Evolutionary conservation across 2,113 vertebrate genomes (phyloP), one percentile per base, ranked within the genome.

Genomic region (Chloropsis hardwickii): DNA sequence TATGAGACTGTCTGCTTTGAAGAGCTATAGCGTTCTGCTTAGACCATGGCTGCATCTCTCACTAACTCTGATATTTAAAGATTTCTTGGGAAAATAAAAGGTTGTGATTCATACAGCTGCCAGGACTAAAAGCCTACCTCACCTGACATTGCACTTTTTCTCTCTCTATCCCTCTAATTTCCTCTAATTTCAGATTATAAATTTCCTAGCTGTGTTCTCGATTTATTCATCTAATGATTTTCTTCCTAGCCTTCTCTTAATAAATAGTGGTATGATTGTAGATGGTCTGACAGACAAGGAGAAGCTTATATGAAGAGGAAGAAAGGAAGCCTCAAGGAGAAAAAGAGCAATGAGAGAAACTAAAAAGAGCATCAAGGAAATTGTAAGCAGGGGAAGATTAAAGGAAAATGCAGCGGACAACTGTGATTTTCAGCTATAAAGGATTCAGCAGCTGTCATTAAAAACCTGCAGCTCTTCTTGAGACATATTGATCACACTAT

Each of bases 401-500:
- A 97, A 92, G 74, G 78, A 51, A 95, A 83, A 91, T 61, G 48
- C 29, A 69, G 39, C 77, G 85, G 76, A 74, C 11, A 79, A 66
- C 35, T 83, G 71, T 93, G 86, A 89, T 94, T 94, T 95, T 81
- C 60, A 92, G 74, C 58, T 84, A 80, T 70, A 88, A 91, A 80
- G 42, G 85, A 84, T 90, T 91, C 91, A 94, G 70, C 78, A 95
- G 58, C 79, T 94, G 92, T 82, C 87, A 78, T 90, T 94, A 88
- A 82, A 92, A 96, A 66, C 42, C 44, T 71, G 47, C 60, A 77
- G 33, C 79, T 93, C 82, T 78, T 64, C 71, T 94, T 88, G 67
- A 95, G 24, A 88, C 20, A 58, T 85, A 94, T 91, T 82, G 94
- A 92, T 91, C 54, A 45, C 27, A 45, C 42, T 54, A 79, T 91